Evolutionary conservation across 30 jellyfish, hydroid and myxozoan species (phyloP), one percentile per base, ranked within the genome.

Genomic region (Aurelia aurita complex sp. Pacific): DNA sequence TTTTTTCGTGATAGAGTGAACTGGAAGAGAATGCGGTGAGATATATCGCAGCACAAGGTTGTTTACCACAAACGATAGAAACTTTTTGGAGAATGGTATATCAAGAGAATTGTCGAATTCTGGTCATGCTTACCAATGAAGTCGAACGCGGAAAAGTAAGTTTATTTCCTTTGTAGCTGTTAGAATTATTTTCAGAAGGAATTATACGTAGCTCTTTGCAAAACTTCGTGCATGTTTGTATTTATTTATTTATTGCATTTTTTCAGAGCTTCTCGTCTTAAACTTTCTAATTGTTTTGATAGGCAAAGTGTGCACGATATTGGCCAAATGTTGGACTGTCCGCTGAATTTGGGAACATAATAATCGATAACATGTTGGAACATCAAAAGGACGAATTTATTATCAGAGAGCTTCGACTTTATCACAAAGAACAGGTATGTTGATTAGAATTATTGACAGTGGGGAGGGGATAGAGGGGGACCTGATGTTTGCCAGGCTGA

Each of bases 281-380:
- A 51, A 54, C n/a, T 74, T 52, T 32, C 43, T 19, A 16, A 10
- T 29, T 73, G 34, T 36, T 5, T 29, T 46, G 14, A 46, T 35
- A 87, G 92, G 94, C 91, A 43, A 94, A 94, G 73, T 94, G 98
- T 73, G 97, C 97, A 16, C 78, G 89, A 23, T 94, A 94, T 69
- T 94, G 98, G 98, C 98, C 98, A 35, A 88, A 90, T 64, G 88
- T 85, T 65, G 98, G 98, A 15, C 14, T 76, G 85, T 78, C 98
- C 14, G 90, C 71, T 23, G 97, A 94, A 74, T 79, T 68, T 74
- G 98, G 90, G 10, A 87, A 85, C 40, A 62, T 94, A 33, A 76
- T 94, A 17, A 95, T 94, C 74, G 97, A 88, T 57, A 94, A 88
- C 65, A 71, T 94, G 94, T 40, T 88, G 81, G 97, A 94, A 67